Percentiles rank a stretch among this genome's conserved stretches.
Conservation (phyloP, 2,797 vertebrate genomes). For the Menidia menidia region DNA sequence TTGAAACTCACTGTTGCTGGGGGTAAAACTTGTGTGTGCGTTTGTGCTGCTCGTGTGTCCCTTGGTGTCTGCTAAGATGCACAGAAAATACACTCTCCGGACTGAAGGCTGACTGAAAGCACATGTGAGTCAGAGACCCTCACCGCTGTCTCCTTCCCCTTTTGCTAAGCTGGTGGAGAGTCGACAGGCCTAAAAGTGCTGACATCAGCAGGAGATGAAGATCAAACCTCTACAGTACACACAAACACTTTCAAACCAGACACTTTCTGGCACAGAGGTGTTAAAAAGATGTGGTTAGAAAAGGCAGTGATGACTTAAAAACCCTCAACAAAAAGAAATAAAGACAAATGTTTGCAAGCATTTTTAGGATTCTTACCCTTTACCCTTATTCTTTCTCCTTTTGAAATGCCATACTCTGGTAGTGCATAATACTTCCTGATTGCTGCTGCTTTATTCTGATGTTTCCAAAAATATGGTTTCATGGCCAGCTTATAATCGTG, state of each 20-base stretch:
- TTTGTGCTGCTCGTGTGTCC: conserved; percentile 24
- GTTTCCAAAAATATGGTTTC: not conserved
- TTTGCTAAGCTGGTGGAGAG: conserved; percentile 62
- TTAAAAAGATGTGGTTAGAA: conserved; percentile 14
- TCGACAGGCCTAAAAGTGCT: conserved; percentile 58
- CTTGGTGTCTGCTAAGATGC: conserved; percentile 51
- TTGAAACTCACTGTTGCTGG: conserved; percentile 62
- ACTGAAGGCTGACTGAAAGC: conserved; percentile 24
- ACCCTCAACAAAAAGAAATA: not conserved
- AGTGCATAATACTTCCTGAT: not conserved
- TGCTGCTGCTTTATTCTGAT: not conserved
- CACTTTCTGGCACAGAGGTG: conserved; percentile 22
- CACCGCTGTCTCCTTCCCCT: conserved; percentile 33
- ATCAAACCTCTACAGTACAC: not conserved
- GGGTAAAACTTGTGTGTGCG: conserved; percentile 46
- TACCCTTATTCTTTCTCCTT: not conserved
- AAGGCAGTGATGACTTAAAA: not conserved
- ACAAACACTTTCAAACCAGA: conserved; percentile 23
- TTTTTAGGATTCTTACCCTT: not conserved
- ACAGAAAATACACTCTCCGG: conserved; percentile 32
- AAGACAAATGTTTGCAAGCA: not conserved
- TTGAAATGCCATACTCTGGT: not conserved
- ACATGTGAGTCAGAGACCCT: conserved; percentile 41
- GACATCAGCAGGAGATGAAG: conserved; percentile 56
- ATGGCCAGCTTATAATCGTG: not conserved